These are phyloP conservation scores for Pocillopora meandrina DNA, from an alignment of 92 coral and sea anemone genomes.

Conservation along the genomic window DNA sequence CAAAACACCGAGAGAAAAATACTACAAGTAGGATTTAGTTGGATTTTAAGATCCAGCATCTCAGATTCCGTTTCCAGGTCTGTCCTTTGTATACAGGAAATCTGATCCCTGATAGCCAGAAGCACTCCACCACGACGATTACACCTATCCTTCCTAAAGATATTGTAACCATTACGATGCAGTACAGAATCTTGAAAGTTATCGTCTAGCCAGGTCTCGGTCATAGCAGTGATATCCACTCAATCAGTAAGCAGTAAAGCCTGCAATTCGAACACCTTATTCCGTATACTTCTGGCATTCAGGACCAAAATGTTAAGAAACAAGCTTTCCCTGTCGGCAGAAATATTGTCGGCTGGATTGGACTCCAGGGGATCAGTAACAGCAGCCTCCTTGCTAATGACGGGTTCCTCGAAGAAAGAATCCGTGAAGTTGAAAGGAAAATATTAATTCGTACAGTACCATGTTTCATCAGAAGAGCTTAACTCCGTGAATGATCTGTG, in stretches of 20 bases:
- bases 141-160: slow-evolving; percentile 38
- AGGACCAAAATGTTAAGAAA: slow-evolving; percentile 38
- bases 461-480: slow-evolving; percentile 46
- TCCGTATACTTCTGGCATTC: slow-evolving; percentile 47
- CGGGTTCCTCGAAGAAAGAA: slow-evolving; percentile 38
- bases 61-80: neutral
- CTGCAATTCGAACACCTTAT: slow-evolving; percentile 33
- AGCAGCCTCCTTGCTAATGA: neutral
- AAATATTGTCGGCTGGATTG: neutral
- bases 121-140: slow-evolving; percentile 51
- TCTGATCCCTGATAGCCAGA: slow-evolving; percentile 41
- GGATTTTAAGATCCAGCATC: slow-evolving; percentile 27
- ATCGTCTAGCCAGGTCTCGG: slow-evolving; percentile 45
- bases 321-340: slow-evolving; percentile 12
- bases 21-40: neutral
- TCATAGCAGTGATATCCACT: slow-evolving; percentile 17
- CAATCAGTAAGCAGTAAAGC: slow-evolving; percentile 33
- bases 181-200: slow-evolving; percentile 45
- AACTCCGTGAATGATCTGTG: neutral
- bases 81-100: slow-evolving; percentile 46
- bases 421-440: slow-evolving; percentile 44
- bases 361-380: slow-evolving; percentile 1
- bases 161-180: slow-evolving; percentile 26
- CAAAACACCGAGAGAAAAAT: neutral
- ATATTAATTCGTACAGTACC: slow-evolving; percentile 27